Evolutionary conservation across 1,140 invertebrate genomes (phyloP).

Genomic region (Cherax destructor): DNA sequence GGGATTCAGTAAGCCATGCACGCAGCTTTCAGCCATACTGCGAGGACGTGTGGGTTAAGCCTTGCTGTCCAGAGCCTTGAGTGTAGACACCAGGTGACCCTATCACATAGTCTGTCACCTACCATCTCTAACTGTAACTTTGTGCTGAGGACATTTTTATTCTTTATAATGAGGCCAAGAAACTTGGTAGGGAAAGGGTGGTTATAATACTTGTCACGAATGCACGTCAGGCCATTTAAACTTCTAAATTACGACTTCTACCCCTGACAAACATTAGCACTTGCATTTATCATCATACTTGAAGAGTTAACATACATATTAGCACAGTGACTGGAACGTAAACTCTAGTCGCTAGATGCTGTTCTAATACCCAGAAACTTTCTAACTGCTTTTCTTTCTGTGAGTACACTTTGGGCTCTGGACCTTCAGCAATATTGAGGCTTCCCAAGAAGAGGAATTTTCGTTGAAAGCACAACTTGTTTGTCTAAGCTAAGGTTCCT

Average conservation of each 20-base stretch:
- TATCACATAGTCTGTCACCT: neutral
- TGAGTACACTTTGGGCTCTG: conserved; percentile 37
- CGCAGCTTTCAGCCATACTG: conserved; percentile 64
- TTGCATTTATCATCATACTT: neutral
- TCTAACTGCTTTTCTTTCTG: neutral
- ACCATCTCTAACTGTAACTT: neutral
- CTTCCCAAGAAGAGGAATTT: conserved; percentile 40
- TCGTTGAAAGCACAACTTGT: conserved; percentile 27
- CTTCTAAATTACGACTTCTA: neutral
- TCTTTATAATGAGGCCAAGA: neutral
- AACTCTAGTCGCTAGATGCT: neutral
- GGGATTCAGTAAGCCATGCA: conserved; percentile 62
- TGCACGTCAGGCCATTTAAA: neutral
- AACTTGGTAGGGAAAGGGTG: neutral
- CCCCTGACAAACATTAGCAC: neutral
- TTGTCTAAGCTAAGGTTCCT: conserved; percentile 6
- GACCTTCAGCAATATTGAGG: conserved; percentile 33
- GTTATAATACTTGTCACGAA: neutral
- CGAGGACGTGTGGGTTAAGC: conserved; percentile 59
- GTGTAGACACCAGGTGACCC: conserved; percentile 13
- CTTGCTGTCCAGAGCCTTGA: conserved; percentile 49
- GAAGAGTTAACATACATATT: neutral
- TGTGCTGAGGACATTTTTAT: neutral
- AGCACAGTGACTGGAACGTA: neutral
- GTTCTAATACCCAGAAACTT: neutral